These are phyloP conservation scores for Urophycis tenuis DNA, from an alignment of 2,797 vertebrate genomes.

Conservation along the genomic window DNA sequence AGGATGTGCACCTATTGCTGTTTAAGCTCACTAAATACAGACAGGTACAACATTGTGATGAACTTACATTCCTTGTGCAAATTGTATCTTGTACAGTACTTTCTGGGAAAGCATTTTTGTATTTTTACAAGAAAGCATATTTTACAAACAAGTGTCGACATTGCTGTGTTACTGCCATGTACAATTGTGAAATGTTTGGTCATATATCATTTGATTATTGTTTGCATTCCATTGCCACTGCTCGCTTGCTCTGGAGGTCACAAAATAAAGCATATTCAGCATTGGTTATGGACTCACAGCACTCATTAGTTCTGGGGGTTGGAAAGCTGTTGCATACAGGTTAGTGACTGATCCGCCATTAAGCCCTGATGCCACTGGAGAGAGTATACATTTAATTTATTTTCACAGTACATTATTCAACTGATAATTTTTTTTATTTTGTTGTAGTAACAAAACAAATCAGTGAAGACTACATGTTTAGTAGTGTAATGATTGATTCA, in stretches of 20 bases:
- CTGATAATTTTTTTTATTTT: neutral
- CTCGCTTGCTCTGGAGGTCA: too few relatives aligned
- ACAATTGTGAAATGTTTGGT: neutral
- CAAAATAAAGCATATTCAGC: neutral
- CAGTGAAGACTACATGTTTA: neutral
- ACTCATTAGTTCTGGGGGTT: neutral
- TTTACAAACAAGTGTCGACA: neutral
- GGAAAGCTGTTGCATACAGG: neutral
- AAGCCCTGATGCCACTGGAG: too few relatives aligned
- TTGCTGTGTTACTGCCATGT: neutral
- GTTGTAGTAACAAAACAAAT: too few relatives aligned
- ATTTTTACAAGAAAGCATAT: constrained; percentile 4
- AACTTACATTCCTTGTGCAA: neutral
- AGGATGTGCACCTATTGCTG: too few relatives aligned
- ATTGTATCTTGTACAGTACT: neutral
- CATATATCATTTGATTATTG: neutral
- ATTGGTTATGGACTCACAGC: neutral
- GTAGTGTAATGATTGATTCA: neutral
- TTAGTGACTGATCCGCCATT: neutral
- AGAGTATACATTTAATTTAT: neutral
- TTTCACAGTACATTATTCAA: neutral
- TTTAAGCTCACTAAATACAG: too few relatives aligned
- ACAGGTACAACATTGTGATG: too few relatives aligned
- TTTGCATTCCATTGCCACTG: neutral
- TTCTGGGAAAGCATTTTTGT: neutral